Base-by-base conservation (phyloP, 2,888 invertebrate genomes). In the Cyclophora albipunctata region DNA sequence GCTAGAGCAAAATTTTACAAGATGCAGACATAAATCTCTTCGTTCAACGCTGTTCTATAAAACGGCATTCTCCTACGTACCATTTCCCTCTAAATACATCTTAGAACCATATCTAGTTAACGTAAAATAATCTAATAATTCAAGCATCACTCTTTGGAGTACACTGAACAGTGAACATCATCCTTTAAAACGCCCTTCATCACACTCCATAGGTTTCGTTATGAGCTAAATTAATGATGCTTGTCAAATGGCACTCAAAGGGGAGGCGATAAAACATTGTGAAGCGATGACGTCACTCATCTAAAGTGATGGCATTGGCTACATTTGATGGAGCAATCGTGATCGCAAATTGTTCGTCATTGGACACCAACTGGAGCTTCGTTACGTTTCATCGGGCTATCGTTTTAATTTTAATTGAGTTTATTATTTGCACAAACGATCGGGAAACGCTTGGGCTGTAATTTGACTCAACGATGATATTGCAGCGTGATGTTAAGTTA, bases 221-320 rank as follows among this genome's bases (percentile, higher is more conserved):
- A 66, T 59, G 56, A 63, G 58, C 57, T 50, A 61, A 62, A 71
- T 67, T 69, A 71, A 71, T 69, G 71, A 55, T 47, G 52, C 63
- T 62, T 64, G 66, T 66, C 68, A 66, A 66, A 66, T 62, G 57
- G 54, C 52, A 51, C 62, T 55, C 52, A 47, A 50, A 56, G 55
- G 57, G 50, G 54, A 51, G 53, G 54, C 56, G 55, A 60, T 59
- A 57, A 56, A 58, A 55, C 50, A 54, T 51, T 54, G 49, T 49
- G 46, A 52, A 56, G 53, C 46, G 48, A 52, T 56, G 57, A 50
- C 34, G 45, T 49, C 48, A 42, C 45, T 46, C 49, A 47, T 52
- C 51, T 46, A 42, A 43, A 44, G 48, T 35, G 45, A 47, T 49
- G 20, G 6, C 33, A 43, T 43, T 43, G 43, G 43, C 34, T 43